Percentiles rank a stretch among this genome's conserved stretches.
Evolutionary conservation across 2,797 vertebrate genomes (phyloP).

Genomic region (Anomalospiza imberbis): DNA sequence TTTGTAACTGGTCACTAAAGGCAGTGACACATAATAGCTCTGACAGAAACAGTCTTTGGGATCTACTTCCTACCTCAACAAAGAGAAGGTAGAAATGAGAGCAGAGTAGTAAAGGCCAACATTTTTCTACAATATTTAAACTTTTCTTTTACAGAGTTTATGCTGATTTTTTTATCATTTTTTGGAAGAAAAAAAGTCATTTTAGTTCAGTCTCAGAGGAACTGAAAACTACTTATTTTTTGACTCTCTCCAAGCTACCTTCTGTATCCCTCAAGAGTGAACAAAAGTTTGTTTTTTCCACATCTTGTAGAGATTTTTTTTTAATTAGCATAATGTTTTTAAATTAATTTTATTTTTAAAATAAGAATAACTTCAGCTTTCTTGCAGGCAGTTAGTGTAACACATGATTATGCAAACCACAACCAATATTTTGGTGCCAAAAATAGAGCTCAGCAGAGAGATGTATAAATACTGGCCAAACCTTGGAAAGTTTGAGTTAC

Average conservation of each 20-base stretch:
- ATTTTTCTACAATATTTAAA: not conserved
- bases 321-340: not conserved
- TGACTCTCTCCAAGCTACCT: not conserved
- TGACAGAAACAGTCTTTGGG: not conserved
- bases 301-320: not conserved
- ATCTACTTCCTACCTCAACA: not conserved
- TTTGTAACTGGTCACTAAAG: not conserved
- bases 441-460: slow-evolving; percentile 20
- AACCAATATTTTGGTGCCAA: slow-evolving; percentile 40
- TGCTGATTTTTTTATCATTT: not conserved
- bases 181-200: not conserved
- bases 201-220: not conserved
- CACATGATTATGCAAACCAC: slow-evolving; percentile 19
- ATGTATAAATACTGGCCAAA: not conserved
- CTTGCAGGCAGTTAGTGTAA: not conserved
- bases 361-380: not conserved
- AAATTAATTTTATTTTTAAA: slow-evolving; percentile 41
- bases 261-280: not conserved
- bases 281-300: not conserved
- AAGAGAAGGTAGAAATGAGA: not conserved
- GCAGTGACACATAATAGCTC: not conserved
- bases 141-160: not conserved
- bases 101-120: not conserved
- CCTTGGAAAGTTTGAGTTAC: not conserved
- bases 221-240: not conserved